Conservation (phyloP, 2,888 invertebrate genomes). For the Crocallis elinguaria region DNA sequence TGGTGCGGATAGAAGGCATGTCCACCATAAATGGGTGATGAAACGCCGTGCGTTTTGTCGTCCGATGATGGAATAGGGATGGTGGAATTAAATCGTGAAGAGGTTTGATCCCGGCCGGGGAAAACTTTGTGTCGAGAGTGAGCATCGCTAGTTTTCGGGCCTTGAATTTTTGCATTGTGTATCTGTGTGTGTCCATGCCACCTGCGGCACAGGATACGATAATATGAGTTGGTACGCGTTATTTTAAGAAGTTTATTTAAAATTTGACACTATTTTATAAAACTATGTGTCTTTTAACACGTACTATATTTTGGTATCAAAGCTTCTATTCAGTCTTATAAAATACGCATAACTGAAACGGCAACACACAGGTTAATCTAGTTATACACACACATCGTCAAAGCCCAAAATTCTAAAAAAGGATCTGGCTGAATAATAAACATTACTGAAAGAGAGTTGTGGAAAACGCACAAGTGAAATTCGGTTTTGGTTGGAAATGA, state of each 20-base stretch:
- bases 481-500: conserved; percentile 58
- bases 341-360: not conserved
- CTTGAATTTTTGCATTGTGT: too few relatives aligned
- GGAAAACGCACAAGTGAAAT: conserved; percentile 66
- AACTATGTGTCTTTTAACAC: not conserved
- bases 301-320: too few relatives aligned
- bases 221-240: not conserved
- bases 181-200: too few relatives aligned
- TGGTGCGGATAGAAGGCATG: too few relatives aligned
- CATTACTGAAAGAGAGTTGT: conserved; percentile 65
- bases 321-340: not conserved
- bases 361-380: not conserved
- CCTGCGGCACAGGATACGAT: too few relatives aligned
- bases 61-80: too few relatives aligned
- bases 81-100: too few relatives aligned
- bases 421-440: conserved; percentile 73
- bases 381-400: conserved; percentile 50
- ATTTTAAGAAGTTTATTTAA: not conserved
- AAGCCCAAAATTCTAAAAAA: conserved; percentile 60
- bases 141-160: too few relatives aligned
- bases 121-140: too few relatives aligned
- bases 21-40: too few relatives aligned
- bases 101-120: too few relatives aligned
- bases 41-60: too few relatives aligned
- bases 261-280: not conserved